Evolutionary conservation across 2,888 invertebrate species (phyloP), one percentile per base, ranked within the genome.

Genomic region (Cremastobaeus sp.): DNA sequence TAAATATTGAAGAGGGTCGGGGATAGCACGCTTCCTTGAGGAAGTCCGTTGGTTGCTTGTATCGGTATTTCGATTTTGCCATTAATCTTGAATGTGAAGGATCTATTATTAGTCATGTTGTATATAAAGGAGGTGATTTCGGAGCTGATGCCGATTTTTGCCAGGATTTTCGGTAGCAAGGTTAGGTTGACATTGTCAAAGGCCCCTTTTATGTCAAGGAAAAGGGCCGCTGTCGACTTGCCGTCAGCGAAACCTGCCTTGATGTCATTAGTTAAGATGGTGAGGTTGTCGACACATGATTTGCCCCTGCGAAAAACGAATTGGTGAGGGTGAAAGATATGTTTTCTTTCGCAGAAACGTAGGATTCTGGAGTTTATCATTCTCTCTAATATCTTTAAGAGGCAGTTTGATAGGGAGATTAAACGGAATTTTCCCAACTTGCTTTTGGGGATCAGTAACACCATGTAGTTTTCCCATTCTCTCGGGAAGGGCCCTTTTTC

Each of bases 11-110:
- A 60, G 3, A 47, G 5, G 6, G 37, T 34, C 0, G 47, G 47
- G 1, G 59, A 35, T 1, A 60, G 39, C 2, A 60, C 48, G 20
- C 60, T 48, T 2, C 59, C 59, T 35, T 59, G 45, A 9, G 62
- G 48, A 9, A 39, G 39, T 12, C 50, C 62, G 2, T 48, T 48
- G 2, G 39, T 32, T 0, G 62, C 41, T 12, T 8, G 37, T 15
- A 37, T 8, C 5, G 39, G 30, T 1, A 17, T 11, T 39, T 55
- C 41, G 1, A 28, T n/a, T 14, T 9, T 28, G 5, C 55, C 55
- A 18, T 55, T 55, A 1, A 55, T 37, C 21, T 35, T 37, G n/a
- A 52, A 50, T 14, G n/a, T 8, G 17, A 39, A 12, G 1, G 9
- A 9, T 8, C 30, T 8, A 9, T 30, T 5, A 30, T 8, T 9